Evolutionary conservation across 2,797 vertebrate species (phyloP), one percentile per base, ranked within the genome.

Genomic region (Mormyrops attenuatus): DNA sequence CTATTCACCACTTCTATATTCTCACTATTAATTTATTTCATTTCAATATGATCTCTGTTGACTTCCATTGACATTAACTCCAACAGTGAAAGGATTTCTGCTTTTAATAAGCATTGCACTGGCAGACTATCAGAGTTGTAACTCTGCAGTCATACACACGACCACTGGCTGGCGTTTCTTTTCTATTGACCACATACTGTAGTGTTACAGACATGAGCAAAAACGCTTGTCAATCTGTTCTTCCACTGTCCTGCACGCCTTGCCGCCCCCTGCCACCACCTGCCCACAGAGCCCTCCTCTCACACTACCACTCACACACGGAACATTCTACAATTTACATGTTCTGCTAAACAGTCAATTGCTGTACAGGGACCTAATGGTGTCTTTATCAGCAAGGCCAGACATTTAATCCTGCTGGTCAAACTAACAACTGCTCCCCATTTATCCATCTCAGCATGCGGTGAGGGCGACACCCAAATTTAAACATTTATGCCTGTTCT

Each of bases 401-500:
- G 60, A 89, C 15, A 52, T 85, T 60, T 47, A 44, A 60, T 85
- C 77, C 41, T 15, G 47, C 57, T 41, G 50, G 57, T 87, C 34
- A 44, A 53, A 26, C 60, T 87, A 41, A 87, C 66, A 17, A 34
- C 84, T 87, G n/a, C 60, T 73, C 89, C 49, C 85, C 49, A 53
- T 50, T 87, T 41, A 60, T 47, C 60, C n/a, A 88, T 47, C 34
- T 89, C 63, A 53, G 89, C 2, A 11, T 17, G 82, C 41, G 13
- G 8, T 87, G 63, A 55, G 85, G 20, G 63, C n/a, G 49, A 86
- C 57, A 52, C 20, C 49, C 11, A 22, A 8, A 77, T 77, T 89
- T 87, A 87, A 87, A 89, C 87, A 89, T 87, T 89, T 73, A 89
- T 0, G 44, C 80, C 84, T 20, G 11, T 63, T 77, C 34, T 55